phyloP scores from a whole-genome alignment of 2,888 invertebrate genomes.

The Agrilus cyanescens region DNA sequence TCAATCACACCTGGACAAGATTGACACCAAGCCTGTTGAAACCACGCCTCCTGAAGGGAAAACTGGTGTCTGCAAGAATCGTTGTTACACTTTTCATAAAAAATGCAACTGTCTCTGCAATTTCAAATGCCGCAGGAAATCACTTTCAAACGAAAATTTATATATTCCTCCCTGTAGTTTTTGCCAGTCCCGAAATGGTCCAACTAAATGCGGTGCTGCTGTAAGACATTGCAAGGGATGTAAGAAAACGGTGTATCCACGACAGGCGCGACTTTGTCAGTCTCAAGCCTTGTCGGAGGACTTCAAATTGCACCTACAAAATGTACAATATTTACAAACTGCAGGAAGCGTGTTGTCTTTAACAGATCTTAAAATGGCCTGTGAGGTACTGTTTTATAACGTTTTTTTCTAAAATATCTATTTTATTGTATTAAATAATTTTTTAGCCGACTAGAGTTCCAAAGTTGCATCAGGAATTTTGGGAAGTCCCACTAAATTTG shows the following conservation, averaged over 20 bases:
- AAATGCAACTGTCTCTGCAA: conserved; percentile 25
- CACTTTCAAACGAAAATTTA: conserved; percentile 49
- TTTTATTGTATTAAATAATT: conserved; percentile 6
- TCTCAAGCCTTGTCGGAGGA: conserved; percentile 59
- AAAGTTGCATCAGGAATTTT: conserved; percentile 77
- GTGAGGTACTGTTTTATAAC: conserved; percentile 24
- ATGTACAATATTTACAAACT: conserved; percentile 60
- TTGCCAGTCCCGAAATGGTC: conserved; percentile 30
- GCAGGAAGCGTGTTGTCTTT: conserved; percentile 52
- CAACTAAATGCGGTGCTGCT: conserved; percentile 23
- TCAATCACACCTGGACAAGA: conserved; percentile 13
- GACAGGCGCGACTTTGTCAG: conserved; percentile 41
- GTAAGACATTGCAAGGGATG: conserved; percentile 25
- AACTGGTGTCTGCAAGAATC: conserved; percentile 12
- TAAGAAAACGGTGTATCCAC: conserved; percentile 29
- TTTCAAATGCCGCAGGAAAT: conserved; percentile 36
- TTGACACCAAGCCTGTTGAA: too few species aligned
- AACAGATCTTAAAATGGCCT: conserved; percentile 42
- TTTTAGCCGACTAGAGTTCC: conserved; percentile 47
- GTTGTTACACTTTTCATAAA: conserved; percentile 24
- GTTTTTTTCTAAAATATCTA: neutral
- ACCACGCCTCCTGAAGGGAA: too few species aligned
- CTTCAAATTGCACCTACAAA: conserved; percentile 57
- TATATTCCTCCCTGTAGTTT: conserved; percentile 37
- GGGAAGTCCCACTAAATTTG: conserved; percentile 87